Evolutionary conservation across 2,113 vertebrate genomes (phyloP).

Genomic region (Elephantulus edwardii): DNA sequence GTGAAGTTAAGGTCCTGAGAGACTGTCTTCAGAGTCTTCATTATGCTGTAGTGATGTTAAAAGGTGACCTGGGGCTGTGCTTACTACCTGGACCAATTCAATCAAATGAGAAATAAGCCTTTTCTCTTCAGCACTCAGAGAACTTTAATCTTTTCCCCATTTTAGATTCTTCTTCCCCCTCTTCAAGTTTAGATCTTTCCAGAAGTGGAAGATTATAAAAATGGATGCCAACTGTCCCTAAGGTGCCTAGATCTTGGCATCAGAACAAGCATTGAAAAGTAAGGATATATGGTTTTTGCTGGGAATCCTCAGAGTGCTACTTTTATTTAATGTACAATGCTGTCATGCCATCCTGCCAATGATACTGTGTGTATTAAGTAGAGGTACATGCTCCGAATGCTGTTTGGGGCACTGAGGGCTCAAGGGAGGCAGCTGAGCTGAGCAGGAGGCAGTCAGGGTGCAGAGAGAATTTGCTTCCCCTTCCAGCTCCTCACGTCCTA

Average conservation of each 20-base stretch:
- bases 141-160: constrained; percentile 8
- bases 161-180: background rate
- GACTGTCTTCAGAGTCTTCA: background rate
- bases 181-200: constrained; percentile 5
- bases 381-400: background rate
- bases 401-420: background rate
- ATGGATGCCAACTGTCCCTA: background rate
- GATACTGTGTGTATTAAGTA: background rate
- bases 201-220: constrained; percentile 24
- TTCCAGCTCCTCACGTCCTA: background rate
- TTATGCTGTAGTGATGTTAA: background rate
- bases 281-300: background rate
- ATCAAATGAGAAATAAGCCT: background rate
- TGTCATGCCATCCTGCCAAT: background rate
- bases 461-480: background rate
- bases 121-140: background rate
- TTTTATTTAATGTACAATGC: background rate
- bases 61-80: background rate
- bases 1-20: background rate
- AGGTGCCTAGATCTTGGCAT: background rate
- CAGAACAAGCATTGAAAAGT: background rate
- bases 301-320: background rate
- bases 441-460: background rate
- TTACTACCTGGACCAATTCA: background rate
- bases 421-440: background rate